These are phyloP conservation scores for Nezara viridula DNA, from an alignment of 2,888 invertebrate genomes.

Conservation along the genomic window DNA sequence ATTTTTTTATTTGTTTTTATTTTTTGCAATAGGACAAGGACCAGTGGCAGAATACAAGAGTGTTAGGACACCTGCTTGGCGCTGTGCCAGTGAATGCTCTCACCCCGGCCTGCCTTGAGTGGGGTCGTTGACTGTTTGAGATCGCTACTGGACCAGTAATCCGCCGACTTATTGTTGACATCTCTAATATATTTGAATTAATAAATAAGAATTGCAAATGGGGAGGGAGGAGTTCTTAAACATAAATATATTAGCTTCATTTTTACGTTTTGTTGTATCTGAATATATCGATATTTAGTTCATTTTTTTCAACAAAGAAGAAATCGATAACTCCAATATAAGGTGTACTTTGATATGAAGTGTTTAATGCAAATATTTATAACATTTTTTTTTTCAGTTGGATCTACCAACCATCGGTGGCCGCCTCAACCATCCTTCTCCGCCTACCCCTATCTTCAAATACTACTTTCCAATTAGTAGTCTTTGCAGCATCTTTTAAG, in stretches of 20 bases:
- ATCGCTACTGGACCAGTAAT: background rate
- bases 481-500: too few relatives aligned
- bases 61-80: background rate
- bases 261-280: background rate
- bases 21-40: background rate
- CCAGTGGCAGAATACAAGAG: background rate
- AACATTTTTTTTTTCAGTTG: too few relatives aligned
- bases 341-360: too few relatives aligned
- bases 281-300: background rate
- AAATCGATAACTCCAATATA: too few relatives aligned
- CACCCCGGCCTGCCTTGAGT: background rate
- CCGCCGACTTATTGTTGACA: background rate
- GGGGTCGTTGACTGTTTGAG: constrained; percentile 9
- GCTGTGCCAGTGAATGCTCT: background rate
- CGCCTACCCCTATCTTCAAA: too few relatives aligned
- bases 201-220: background rate
- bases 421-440: too few relatives aligned
- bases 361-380: too few relatives aligned
- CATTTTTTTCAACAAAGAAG: background rate
- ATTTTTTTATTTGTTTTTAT: background rate
- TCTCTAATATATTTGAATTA: background rate
- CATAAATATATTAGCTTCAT: background rate
- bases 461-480: too few relatives aligned
- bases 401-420: too few relatives aligned
- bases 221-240: background rate